These are phyloP conservation scores for Tuta absoluta DNA, from an alignment of 2,888 invertebrate genomes.

Conservation along the genomic window DNA sequence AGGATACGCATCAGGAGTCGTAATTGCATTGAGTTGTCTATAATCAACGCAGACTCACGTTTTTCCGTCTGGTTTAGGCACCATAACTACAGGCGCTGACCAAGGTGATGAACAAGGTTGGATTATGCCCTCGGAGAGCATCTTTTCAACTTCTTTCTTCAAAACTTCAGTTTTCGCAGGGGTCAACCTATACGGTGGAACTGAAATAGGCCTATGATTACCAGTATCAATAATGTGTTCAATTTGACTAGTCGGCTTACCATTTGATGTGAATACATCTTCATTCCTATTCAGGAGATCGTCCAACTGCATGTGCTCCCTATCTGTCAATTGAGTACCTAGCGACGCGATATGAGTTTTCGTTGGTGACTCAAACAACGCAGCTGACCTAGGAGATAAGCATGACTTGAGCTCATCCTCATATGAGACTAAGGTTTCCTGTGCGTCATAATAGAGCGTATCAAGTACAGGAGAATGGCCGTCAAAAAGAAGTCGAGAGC, in stretches of 20 bases:
- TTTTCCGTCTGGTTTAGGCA: no score
- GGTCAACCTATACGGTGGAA: constrained; percentile 48
- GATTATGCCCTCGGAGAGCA: constrained; percentile 47
- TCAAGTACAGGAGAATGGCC: no score
- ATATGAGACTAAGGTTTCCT: no score
- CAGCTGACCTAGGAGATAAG: no score
- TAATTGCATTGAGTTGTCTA: constrained; percentile 36
- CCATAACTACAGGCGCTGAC: constrained; percentile 52
- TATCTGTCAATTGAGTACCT: neutral
- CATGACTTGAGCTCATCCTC: no score
- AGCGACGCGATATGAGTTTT: neutral
- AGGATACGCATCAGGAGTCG: constrained; percentile 42
- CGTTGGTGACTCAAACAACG: neutral
- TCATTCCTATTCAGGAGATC: neutral
- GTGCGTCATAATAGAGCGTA: no score
- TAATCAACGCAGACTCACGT: constrained; percentile 52
- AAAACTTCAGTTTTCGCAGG: constrained; percentile 38
- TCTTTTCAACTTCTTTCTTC: constrained; percentile 41
- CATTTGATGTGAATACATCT: constrained; percentile 25
- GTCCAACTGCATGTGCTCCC: neutral
- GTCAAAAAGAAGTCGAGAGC: no score
- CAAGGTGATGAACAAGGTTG: constrained; percentile 47
- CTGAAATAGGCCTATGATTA: constrained; percentile 40
- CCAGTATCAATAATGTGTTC: constrained; percentile 30
- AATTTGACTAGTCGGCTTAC: constrained; percentile 15